Evolutionary conservation across 1,140 invertebrate genomes (phyloP).

Genomic region (Pseudomyrmex dendroicus): DNA sequence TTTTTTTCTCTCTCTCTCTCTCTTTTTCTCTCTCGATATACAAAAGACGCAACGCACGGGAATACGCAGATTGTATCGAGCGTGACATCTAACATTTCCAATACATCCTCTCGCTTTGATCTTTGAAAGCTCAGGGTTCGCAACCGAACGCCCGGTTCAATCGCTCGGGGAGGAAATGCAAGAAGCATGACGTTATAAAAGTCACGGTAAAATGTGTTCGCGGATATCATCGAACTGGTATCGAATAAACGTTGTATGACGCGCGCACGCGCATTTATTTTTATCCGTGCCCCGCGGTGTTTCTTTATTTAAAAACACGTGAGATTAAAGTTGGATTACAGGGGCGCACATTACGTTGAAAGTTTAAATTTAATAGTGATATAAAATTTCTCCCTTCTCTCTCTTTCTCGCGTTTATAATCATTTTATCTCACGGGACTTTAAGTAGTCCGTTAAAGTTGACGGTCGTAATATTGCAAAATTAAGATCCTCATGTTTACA

Average conservation of each 20-base stretch:
- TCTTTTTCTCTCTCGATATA: neutral
- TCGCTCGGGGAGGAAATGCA: conserved; percentile 35
- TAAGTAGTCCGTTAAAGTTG: neutral
- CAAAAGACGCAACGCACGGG: neutral
- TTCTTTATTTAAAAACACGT: neutral
- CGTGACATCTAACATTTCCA: conserved; percentile 52
- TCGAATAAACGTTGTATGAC: conserved; percentile 1
- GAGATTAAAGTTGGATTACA: neutral
- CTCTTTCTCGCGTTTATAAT: neutral
- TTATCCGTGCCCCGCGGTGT: neutral
- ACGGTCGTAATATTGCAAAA: neutral
- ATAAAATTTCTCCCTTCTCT: neutral
- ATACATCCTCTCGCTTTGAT: conserved; percentile 41
- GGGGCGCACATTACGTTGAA: neutral
- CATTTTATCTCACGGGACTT: neutral
- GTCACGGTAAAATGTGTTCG: conserved; percentile 20
- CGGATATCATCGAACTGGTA: conserved; percentile 10
- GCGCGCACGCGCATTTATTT: neutral
- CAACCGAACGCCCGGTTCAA: conserved; percentile 32
- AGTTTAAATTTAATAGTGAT: conserved; percentile 6
- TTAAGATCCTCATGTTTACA: conserved; percentile 21
- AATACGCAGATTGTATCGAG: conserved; percentile 35
- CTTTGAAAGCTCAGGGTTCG: conserved; percentile 19
- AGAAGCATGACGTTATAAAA: conserved; percentile 39
- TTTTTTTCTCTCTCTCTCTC: no score